Evolutionary conservation across 2,113 vertebrate species (phyloP).

Genomic region (Tinamus guttatus): DNA sequence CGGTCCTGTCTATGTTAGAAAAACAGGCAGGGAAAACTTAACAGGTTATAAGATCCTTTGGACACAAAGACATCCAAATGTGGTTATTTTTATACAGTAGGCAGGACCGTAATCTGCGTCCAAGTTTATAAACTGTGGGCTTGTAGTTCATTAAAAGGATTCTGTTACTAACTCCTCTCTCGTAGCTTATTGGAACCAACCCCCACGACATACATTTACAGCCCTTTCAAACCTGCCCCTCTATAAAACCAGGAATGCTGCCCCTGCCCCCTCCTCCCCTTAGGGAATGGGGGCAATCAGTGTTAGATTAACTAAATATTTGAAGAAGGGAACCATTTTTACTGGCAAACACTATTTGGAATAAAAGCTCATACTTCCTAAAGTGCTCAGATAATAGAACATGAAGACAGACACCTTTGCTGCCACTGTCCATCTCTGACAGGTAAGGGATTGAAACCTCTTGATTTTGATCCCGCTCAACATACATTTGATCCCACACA

Average conservation of each 20-base stretch:
- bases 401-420: accelerated
- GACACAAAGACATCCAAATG: constrained; percentile 21
- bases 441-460: not conserved
- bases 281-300: constrained; percentile 25
- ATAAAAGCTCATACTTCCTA: constrained; percentile 35
- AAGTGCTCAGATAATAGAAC: constrained; percentile 1
- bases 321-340: constrained; percentile 49
- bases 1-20: constrained; percentile 7
- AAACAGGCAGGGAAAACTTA: not conserved
- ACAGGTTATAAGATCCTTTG: constrained; percentile 55
- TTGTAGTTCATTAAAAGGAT: constrained; percentile 67
- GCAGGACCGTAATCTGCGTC: constrained; percentile 22
- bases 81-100: constrained; percentile 1
- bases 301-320: constrained; percentile 58
- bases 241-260: constrained; percentile 64
- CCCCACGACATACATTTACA: not conserved
- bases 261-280: constrained; percentile 12
- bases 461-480: not conserved
- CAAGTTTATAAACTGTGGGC: constrained; percentile 62
- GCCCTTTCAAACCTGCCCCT: constrained; percentile 38
- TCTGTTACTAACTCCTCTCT: constrained; percentile 46
- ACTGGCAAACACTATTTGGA: constrained; percentile 8
- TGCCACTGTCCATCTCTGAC: not conserved
- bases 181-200: constrained; percentile 14
- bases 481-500: not conserved